Base-by-base conservation (phyloP, 2,888 invertebrate species). In the Sycophila texana region DNA sequence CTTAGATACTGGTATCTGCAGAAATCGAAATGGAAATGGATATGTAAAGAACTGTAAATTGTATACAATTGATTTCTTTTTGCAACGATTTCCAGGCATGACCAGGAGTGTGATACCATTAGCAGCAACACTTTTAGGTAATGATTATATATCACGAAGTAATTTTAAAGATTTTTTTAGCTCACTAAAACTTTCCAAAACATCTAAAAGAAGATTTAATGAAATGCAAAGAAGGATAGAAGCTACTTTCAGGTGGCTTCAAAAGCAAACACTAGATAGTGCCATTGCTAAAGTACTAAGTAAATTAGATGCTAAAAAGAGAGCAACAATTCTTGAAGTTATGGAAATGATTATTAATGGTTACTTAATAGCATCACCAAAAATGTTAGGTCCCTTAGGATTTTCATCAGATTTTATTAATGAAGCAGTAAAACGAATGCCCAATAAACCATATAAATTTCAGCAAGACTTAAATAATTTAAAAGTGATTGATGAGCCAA, bases 91-190 rank as follows among this genome's bases (percentile, higher is more conserved):
- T 88, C 93, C 94, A 0, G 94, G 94, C 0, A 87, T 97, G 49
- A 92, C 94, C 81, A 92, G 92, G 82, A 92, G 93, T 18, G 90
- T 95, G 81, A 88, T 98, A 68, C 97, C 97, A 0, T 88, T 98
- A 26, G 92, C 97, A 82, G 96, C 97, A 0, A 95, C 96, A 0
- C 88, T 98, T 53, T 91, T 98, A 10, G 98, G 98, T 0, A 98
- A 98, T 91, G 98, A 98, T 90, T 98, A 95, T 90, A 94, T 97
- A 12, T 92, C 94, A 57, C 92, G 92, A 79, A 91, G 91, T 4
- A 92, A 93, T 0, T 97, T 97, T 86, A 91, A 91, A 1, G 93
- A 93, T 82, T 97, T 98, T 88, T 95, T 94, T 86, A 89, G 91
- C 0, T 93, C 94, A 71, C 87, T 95, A 7, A 94, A 93, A 87